phyloP scores from a whole-genome alignment of 1,140 invertebrate species.

The Aphis craccivora region DNA sequence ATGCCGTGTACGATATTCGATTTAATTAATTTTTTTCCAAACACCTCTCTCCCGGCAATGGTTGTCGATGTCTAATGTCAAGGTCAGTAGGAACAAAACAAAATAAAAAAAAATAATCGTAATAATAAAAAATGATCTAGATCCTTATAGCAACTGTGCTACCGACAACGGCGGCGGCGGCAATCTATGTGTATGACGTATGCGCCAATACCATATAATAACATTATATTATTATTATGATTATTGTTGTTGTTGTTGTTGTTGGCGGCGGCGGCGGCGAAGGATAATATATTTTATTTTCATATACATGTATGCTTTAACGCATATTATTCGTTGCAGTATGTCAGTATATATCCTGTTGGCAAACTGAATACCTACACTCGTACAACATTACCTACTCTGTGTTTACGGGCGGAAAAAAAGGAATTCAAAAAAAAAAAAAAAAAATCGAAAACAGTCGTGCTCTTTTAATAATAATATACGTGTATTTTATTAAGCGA shows the following conservation, averaged over 20 bases:
- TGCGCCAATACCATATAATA: not conserved
- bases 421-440: not conserved
- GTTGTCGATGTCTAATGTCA: conserved; percentile 7
- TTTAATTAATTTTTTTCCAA: conserved; percentile 11
- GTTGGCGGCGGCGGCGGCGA: not conserved
- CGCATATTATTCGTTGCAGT: not conserved
- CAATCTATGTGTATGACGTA: not conserved
- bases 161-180: not conserved
- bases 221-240: not conserved
- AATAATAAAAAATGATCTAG: conserved; percentile 13
- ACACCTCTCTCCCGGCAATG: not conserved
- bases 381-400: not conserved
- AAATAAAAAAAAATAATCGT: not conserved
- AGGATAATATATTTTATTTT: not conserved
- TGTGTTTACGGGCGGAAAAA: not conserved
- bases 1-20: not conserved
- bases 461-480: not conserved
- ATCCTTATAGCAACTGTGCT: not conserved
- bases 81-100: not conserved
- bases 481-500: not conserved
- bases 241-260: not conserved
- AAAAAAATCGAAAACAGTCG: not conserved
- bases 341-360: not conserved
- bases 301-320: not conserved
- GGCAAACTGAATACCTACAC: not conserved